Conservation (phyloP, 1,140 invertebrate species). For the Cyphomyrmex costatus region DNA sequence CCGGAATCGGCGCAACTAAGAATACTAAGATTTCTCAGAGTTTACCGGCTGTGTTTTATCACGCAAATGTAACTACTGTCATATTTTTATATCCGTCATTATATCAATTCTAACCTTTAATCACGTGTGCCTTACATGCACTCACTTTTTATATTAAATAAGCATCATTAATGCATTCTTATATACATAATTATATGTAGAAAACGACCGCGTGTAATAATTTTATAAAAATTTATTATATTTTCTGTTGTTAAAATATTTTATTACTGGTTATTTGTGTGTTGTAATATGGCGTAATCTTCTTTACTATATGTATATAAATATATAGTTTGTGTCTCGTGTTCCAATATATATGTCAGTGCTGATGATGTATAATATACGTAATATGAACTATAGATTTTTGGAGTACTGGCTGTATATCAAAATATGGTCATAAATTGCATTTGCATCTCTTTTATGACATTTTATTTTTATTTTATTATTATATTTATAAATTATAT, state of each 20-base stretch:
- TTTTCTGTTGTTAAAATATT: slow-evolving; percentile 16
- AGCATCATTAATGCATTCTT: not conserved
- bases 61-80: slow-evolving; percentile 85
- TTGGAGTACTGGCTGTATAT: no score
- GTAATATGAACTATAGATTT: no score
- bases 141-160: not conserved
- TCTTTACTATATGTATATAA: not conserved
- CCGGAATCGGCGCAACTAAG: slow-evolving; percentile 76
- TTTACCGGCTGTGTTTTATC: slow-evolving; percentile 83
- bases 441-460: not conserved
- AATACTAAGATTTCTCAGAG: slow-evolving; percentile 80
- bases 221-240: not conserved
- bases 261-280: not conserved
- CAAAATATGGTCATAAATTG: not conserved
- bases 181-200: no score
- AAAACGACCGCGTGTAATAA: not conserved
- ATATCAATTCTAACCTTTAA: slow-evolving; percentile 35
- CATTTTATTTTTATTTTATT: not conserved
- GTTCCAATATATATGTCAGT: no score
- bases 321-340: no score
- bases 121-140: not conserved
- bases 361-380: no score
- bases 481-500: not conserved
- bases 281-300: slow-evolving; percentile 19
- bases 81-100: not conserved